These are phyloP conservation scores for Cercocebus atys DNA, from an alignment of 2,113 vertebrate genomes.

Conservation along the genomic window DNA sequence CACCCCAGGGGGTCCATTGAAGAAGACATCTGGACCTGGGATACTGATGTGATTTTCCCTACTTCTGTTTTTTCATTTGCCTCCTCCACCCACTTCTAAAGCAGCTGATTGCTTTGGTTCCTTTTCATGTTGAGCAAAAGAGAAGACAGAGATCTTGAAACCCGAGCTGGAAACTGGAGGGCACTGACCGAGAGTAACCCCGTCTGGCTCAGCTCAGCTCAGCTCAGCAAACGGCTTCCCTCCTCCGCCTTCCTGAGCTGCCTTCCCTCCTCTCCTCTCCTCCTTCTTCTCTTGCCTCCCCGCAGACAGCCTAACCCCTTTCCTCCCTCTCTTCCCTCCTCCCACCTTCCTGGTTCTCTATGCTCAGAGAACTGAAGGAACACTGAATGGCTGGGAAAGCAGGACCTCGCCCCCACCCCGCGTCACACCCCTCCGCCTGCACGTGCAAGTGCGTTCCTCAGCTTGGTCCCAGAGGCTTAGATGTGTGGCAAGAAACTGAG, in stretches of 20 bases:
- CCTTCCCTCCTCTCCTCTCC: background rate
- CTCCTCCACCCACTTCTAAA: slow-evolving; percentile 47
- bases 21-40: background rate
- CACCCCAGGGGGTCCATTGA: background rate
- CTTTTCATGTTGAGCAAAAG: slow-evolving; percentile 74
- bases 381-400: background rate
- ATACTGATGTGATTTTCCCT: background rate
- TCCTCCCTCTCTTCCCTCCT: background rate
- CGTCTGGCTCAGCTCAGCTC: background rate
- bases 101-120: slow-evolving; percentile 70
- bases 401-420: background rate
- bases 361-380: background rate
- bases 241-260: background rate
- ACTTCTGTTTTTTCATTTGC: slow-evolving; percentile 31
- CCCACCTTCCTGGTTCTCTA: background rate
- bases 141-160: slow-evolving; percentile 80
- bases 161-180: slow-evolving; percentile 78
- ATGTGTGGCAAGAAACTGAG: background rate
- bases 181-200: slow-evolving; percentile 87
- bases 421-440: background rate
- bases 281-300: background rate
- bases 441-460: background rate
- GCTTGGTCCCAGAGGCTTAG: background rate
- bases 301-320: background rate
- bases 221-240: background rate